Base-by-base conservation (phyloP, 2,888 invertebrate genomes). In the Choreutis nemorana region DNA sequence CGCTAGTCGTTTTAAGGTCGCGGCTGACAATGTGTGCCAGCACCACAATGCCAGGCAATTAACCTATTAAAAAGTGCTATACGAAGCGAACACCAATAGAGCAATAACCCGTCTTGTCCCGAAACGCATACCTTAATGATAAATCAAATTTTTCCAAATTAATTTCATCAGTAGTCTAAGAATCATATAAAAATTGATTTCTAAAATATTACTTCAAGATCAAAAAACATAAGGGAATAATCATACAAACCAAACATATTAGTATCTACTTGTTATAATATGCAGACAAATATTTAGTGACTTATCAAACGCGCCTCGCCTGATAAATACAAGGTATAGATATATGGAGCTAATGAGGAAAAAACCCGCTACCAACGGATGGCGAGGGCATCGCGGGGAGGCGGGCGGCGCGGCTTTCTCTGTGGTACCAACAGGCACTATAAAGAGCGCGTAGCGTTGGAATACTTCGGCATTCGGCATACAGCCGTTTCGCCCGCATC, bases 391-490 rank as follows among this genome's bases (percentile, higher is more conserved):
- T 29, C 40, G 58, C 50, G 66, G 58, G 35, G 61, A 54, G 58
- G 65, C 52, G 72, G 62, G 73, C 63, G 71, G 66, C 53, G 70
- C 57, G 77, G 75, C 77, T 77, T 78, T 77, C 75, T 75, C 77
- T 73, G 64, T 61, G 51, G 61, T 55, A 58, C 67, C 44, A 50
- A 49, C 58, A 56, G 51, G 56, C 57, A 62, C 72, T 78, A 78
- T 78, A 78, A 78, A 77, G 72, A 72, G 72, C 68, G 71, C 60
- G 48, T 62, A 62, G 66, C 70, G 64, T 57, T 61, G 59, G 62
- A 67, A 67, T 50, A 70, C 77, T 70, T 77, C 45, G 78, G 77
- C 78, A 78, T 75, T 78, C 78, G 78, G 77, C 63, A 65, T 56
- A 66, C 71, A 77, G 72, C 77, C 78, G 78, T 75, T 67, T 71